Conservation (phyloP, 2,888 invertebrate genomes). For the Tortrix viridana region DNA sequence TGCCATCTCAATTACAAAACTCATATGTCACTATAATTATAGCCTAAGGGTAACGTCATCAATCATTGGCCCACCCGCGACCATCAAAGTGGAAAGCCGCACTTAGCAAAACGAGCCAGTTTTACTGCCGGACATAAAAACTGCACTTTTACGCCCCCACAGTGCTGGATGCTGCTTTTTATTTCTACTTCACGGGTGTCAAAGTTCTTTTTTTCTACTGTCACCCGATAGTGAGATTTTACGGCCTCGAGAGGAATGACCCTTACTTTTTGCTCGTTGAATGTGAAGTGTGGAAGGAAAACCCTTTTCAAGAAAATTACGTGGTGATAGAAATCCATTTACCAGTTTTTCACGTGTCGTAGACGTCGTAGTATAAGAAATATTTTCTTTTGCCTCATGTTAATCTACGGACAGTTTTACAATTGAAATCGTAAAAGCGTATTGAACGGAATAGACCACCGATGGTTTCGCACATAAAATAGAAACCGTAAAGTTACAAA, state of each 20-base stretch:
- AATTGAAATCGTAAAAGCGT: too few species aligned
- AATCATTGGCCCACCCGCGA: conserved; percentile 27
- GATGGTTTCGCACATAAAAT: too few species aligned
- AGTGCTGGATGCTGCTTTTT: conserved; percentile 53
- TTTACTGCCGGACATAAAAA: conserved; percentile 62
- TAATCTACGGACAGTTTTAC: too few species aligned
- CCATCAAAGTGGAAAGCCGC: conserved; percentile 32
- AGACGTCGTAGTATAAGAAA: too few species aligned
- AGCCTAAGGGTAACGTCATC: conserved; percentile 12
- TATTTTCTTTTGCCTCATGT: too few species aligned
- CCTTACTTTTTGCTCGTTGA: conserved; percentile 34
- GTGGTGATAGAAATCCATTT: conserved; percentile 16
- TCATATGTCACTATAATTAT: conserved; percentile 22
- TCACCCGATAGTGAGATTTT: conserved; percentile 61
- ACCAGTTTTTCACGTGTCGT: conserved; percentile 1
- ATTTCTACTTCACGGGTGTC: conserved; percentile 62
- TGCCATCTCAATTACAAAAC: conserved; percentile 22
- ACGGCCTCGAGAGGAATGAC: conserved; percentile 42
- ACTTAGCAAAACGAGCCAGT: conserved; percentile 49
- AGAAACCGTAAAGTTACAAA: too few species aligned
- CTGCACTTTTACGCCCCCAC: conserved; percentile 61
- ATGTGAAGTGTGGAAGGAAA: background rate
- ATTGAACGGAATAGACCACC: too few species aligned
- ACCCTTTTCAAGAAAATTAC: conserved; percentile 11
- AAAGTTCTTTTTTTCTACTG: conserved; percentile 58